These are phyloP conservation scores for Mionectes olivaceus DNA, from an alignment of 2,797 vertebrate species.

Conservation along the genomic window DNA sequence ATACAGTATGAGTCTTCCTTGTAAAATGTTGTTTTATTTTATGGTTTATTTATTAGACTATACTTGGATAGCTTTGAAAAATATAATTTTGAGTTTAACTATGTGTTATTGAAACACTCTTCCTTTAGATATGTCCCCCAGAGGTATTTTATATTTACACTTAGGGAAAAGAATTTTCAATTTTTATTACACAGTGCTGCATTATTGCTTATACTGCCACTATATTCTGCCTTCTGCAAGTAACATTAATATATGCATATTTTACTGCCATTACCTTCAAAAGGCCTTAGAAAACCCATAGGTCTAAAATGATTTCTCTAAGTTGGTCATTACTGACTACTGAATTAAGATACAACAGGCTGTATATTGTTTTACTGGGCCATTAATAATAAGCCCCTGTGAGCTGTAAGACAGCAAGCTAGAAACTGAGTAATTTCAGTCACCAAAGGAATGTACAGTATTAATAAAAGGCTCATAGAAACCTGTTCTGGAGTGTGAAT, in stretches of 20 bases:
- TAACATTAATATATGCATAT: slow-evolving; percentile 72
- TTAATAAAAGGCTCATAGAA: slow-evolving; percentile 46
- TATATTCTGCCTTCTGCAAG: slow-evolving; percentile 62
- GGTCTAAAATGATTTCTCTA: slow-evolving; percentile 60
- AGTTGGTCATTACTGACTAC: slow-evolving; percentile 62
- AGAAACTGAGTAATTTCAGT: slow-evolving; percentile 33
- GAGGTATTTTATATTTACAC: slow-evolving; percentile 74
- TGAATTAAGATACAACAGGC: slow-evolving; percentile 71
- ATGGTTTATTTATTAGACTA: slow-evolving; percentile 76
- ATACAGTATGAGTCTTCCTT: slow-evolving; percentile 63
- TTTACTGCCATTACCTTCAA: slow-evolving; percentile 70
- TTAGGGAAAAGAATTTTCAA: slow-evolving; percentile 66
- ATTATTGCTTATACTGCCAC: slow-evolving; percentile 63
- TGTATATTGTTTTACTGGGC: slow-evolving; percentile 72
- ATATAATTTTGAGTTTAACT: slow-evolving; percentile 75
- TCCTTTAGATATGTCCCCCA: slow-evolving; percentile 68
- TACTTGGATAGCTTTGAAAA: slow-evolving; percentile 69
- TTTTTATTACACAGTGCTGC: slow-evolving; percentile 64
- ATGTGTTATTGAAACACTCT: slow-evolving; percentile 71
- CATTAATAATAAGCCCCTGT: slow-evolving; percentile 66
- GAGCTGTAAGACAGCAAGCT: slow-evolving; percentile 57
- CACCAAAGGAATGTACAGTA: slow-evolving; percentile 49
- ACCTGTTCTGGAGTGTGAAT: neutral
- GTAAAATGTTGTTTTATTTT: slow-evolving; percentile 76
- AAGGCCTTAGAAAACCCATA: slow-evolving; percentile 65